Evolutionary conservation across 2,113 vertebrate genomes (phyloP).

Genomic region (Podilymbus podiceps): DNA sequence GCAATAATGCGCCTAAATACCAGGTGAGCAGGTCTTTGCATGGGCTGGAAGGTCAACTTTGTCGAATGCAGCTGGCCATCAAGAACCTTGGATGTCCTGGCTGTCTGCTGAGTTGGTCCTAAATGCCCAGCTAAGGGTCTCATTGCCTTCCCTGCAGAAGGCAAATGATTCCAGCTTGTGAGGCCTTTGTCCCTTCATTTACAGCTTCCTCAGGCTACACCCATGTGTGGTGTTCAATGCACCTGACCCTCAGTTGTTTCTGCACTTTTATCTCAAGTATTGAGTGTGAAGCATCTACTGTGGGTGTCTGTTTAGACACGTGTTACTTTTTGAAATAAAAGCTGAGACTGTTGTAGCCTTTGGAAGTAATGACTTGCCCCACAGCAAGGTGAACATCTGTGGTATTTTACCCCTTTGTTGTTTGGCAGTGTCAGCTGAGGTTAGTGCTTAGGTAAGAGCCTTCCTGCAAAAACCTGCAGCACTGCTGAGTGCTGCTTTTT

Average conservation of each 20-base stretch:
- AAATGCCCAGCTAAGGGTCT: neutral
- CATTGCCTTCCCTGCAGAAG: neutral
- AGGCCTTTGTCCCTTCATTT: neutral
- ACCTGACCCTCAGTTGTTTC: neutral
- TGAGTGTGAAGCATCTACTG: accelerated
- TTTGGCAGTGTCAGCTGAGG: neutral
- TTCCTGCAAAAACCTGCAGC: neutral
- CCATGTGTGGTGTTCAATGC: neutral
- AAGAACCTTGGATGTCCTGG: accelerated
- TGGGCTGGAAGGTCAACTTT: neutral
- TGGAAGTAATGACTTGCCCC: neutral
- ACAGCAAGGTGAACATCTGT: neutral
- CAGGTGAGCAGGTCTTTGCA: conserved; percentile 79
- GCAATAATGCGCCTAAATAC: conserved; percentile 98
- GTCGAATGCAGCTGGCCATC: accelerated
- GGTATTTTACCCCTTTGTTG: neutral
- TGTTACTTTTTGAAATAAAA: neutral
- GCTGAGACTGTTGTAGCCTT: neutral
- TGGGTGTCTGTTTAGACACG: neutral
- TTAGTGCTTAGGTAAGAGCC: neutral
- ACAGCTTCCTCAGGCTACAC: neutral
- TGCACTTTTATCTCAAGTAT: neutral
- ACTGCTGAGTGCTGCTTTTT: neutral
- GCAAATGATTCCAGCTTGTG: accelerated
- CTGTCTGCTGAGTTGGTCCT: neutral